phyloP scores from a whole-genome alignment of 2,888 invertebrate species.

The Drosophila ustulata region DNA sequence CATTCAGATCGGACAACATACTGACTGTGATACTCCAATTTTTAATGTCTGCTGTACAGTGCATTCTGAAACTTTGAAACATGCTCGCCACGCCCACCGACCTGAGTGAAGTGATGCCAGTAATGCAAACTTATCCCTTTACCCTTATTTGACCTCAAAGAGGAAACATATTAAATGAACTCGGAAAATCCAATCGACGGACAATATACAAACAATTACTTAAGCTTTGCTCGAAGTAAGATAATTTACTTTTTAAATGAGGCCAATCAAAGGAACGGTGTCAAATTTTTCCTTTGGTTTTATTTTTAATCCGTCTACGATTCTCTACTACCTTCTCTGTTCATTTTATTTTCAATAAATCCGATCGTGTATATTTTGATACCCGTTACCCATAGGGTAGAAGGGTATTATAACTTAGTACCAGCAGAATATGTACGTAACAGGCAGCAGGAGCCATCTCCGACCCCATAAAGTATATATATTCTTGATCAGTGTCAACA shows the following conservation, averaged over 20 bases:
- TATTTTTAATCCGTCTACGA: neutral
- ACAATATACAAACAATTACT: slow-evolving; percentile 17
- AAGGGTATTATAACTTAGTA: too few relatives aligned
- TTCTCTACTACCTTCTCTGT: too few relatives aligned
- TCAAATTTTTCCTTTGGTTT: too few relatives aligned
- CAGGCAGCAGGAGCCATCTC: too few relatives aligned
- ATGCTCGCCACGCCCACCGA: slow-evolving; percentile 12
- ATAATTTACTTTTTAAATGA: slow-evolving; percentile 1
- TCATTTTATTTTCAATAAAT: too few relatives aligned
- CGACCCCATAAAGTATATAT: too few relatives aligned
- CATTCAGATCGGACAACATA: slow-evolving; percentile 9
- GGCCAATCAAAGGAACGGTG: slow-evolving; percentile 15
- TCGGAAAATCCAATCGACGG: slow-evolving; percentile 3
- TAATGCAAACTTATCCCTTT: neutral
- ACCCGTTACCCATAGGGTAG: too few relatives aligned
- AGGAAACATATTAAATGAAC: slow-evolving; percentile 11
- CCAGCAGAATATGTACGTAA: too few relatives aligned
- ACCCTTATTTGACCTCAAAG: slow-evolving; percentile 1
- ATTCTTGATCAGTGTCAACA: too few relatives aligned
- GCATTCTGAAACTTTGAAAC: slow-evolving; percentile 53
- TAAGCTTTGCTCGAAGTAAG: neutral
- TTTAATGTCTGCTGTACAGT: slow-evolving; percentile 63
- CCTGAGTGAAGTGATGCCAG: slow-evolving; percentile 24
- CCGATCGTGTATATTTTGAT: too few relatives aligned
- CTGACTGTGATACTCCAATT: slow-evolving; percentile 21